phyloP scores from a whole-genome alignment of 2,888 invertebrate genomes.

The Athripsodes cinereus region DNA sequence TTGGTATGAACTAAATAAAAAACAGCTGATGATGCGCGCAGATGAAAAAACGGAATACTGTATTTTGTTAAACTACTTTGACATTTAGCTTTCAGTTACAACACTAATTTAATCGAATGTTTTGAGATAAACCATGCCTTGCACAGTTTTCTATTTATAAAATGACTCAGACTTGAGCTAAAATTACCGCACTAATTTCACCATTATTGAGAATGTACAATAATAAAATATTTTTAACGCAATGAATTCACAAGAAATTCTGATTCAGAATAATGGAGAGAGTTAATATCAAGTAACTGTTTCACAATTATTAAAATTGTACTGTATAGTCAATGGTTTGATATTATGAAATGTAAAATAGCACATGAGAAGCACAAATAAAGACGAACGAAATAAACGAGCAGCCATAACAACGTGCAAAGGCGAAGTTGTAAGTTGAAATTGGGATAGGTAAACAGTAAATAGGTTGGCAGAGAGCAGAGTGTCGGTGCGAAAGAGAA shows the following conservation, averaged over 20 bases:
- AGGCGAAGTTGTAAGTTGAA: not conserved
- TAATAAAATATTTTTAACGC: no score
- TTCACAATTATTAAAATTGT: not conserved
- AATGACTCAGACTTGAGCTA: not conserved
- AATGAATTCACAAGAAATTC: no score
- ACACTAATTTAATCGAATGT: no score
- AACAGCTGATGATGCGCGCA: constrained; percentile 2
- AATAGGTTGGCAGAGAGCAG: no score
- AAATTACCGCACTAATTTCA: no score
- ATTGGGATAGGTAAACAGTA: no score
- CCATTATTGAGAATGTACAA: no score
- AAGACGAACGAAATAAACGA: not conserved
- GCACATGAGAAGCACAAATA: not conserved
- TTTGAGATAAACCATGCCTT: no score
- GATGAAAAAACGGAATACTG: no score
- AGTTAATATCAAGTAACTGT: not conserved
- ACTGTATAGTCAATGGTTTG: not conserved
- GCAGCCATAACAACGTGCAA: not conserved
- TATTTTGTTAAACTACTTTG: no score
- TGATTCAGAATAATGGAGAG: not conserved
- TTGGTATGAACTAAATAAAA: not conserved
- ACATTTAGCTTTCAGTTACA: no score
- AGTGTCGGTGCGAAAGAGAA: no score
- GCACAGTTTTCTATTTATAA: not conserved
- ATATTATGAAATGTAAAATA: not conserved